Base-by-base conservation (phyloP, 1,140 invertebrate species). In the Archivesica marissinica region DNA sequence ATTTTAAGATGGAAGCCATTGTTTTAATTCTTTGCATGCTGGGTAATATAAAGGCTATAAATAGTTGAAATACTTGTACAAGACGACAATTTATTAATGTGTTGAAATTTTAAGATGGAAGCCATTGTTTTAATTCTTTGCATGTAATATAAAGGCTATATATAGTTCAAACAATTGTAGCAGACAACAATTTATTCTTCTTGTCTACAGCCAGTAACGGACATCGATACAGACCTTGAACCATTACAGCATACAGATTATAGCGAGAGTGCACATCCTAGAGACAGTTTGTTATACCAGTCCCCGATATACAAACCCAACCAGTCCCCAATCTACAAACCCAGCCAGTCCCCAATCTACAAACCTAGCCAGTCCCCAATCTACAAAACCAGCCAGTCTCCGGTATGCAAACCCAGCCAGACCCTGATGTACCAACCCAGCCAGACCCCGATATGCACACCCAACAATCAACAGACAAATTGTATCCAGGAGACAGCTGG, bases 221-320 rank as follows among this genome's bases (percentile, higher is more conserved):
- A 76, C 20, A 28, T 76, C 0, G 74, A 76, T 76, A 52, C 74
- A 25, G 39, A 41, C 30, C 6, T 52, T n/a, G 44, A 39, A 38
- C 50, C 38, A 41, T 30, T 7, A 6, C 68, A 44, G 23, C 47
- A n/a, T 47, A 30, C 39, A 23, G 38, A 44, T 13, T 20, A n/a
- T 11, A 23, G 72, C 33, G 44, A 75, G 2, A n/a, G 30, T 23
- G 41, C 30, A 2, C 44, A 56, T 4, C 47, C 9, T 23, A 56
- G 52, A 72, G 25, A 9, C 50, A 23, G 2, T n/a, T 17, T 76
- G n/a, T 23, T 59, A 30, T 38, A 54, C 23, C 35, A 41, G 15
- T 59, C 74, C 38, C 74, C 74, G 2, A 76, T 76, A 59, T 76
- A 52, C 30, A 56, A 41, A 76, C 74, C 74, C 59, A 76, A 59